Evolutionary conservation across 2,797 vertebrate genomes (phyloP).

Genomic region (Simalia tracyae): DNA sequence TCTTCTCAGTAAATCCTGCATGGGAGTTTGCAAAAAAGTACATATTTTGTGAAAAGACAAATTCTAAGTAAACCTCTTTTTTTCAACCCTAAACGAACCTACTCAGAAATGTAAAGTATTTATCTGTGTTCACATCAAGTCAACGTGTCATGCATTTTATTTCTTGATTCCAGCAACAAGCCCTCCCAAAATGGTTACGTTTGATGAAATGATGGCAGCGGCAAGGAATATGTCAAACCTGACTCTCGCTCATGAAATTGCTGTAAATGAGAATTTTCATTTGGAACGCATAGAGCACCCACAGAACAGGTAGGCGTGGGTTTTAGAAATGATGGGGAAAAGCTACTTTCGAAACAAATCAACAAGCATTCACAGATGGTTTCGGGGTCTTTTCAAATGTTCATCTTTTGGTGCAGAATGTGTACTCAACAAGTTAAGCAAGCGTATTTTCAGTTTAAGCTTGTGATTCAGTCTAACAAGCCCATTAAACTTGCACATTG

Average conservation of each 20-base stretch:
- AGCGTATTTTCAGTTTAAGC: neutral
- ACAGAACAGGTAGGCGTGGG: constrained; percentile 79
- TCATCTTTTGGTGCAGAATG: neutral
- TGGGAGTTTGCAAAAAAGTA: neutral
- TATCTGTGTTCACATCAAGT: neutral
- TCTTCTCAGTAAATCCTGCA: neutral
- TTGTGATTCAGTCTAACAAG: neutral
- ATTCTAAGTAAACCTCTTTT: neutral
- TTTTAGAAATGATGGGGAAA: neutral
- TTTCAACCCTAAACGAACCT: neutral
- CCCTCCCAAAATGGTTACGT: constrained; percentile 82
- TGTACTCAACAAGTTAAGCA: neutral
- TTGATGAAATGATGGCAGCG: constrained; percentile 89
- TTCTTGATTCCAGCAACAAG: constrained; percentile 76
- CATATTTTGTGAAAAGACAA: neutral
- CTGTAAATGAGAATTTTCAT: constrained; percentile 83
- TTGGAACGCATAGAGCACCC: constrained; percentile 78
- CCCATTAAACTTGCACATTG: neutral
- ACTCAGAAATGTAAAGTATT: neutral
- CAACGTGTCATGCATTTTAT: constrained; percentile 29
- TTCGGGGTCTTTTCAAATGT: neutral
- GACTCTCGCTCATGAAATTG: constrained; percentile 88
- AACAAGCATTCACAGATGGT: neutral
- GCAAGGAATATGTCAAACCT: constrained; percentile 85
- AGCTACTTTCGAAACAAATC: neutral